A percentile compares a stretch with the other conserved stretches of the same genome.
Conservation (phyloP, 1,140 invertebrate species). For the Leptinotarsa lineolata region DNA sequence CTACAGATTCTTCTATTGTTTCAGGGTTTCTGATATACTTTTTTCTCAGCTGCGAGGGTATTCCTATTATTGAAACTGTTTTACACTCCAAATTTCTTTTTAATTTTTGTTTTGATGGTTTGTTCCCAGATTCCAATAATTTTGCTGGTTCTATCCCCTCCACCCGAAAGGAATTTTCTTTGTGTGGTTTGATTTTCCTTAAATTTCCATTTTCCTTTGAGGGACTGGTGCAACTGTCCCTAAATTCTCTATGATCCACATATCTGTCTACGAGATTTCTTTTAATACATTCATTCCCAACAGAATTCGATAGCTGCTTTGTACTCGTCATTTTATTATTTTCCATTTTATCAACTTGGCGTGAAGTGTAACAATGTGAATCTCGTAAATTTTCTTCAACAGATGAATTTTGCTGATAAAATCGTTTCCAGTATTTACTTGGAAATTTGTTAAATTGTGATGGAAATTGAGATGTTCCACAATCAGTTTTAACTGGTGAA, state of each 20-base stretch:
- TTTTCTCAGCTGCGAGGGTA: slow-evolving; percentile 26
- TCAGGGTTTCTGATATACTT: slow-evolving; percentile 21
- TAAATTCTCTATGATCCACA: too few species aligned
- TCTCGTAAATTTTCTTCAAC: too few species aligned
- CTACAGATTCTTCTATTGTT: slow-evolving; percentile 10
- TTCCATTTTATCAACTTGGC: neutral
- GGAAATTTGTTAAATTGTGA: too few species aligned
- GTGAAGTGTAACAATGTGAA: too few species aligned
- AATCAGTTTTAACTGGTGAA: too few species aligned
- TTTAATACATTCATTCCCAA: too few species aligned
- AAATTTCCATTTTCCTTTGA: neutral
- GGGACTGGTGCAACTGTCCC: too few species aligned
- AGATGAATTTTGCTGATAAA: too few species aligned
- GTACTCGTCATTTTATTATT: neutral
- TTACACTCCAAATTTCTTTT: slow-evolving; percentile 38
- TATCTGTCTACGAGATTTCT: too few species aligned
- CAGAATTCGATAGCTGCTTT: neutral
- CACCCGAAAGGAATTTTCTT: slow-evolving; percentile 15
- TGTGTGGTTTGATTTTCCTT: neutral
- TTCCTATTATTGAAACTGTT: slow-evolving; percentile 36
- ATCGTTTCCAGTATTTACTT: too few species aligned
- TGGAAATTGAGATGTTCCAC: too few species aligned
- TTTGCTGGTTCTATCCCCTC: slow-evolving; percentile 44
- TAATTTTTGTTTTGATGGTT: slow-evolving; percentile 23
- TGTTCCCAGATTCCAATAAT: slow-evolving; percentile 26